A percentile compares a stretch with the other conserved stretches of the same genome.
phyloP scores from a whole-genome alignment of 2,797 vertebrate species.

The Cynodonichthys magdalenae region DNA sequence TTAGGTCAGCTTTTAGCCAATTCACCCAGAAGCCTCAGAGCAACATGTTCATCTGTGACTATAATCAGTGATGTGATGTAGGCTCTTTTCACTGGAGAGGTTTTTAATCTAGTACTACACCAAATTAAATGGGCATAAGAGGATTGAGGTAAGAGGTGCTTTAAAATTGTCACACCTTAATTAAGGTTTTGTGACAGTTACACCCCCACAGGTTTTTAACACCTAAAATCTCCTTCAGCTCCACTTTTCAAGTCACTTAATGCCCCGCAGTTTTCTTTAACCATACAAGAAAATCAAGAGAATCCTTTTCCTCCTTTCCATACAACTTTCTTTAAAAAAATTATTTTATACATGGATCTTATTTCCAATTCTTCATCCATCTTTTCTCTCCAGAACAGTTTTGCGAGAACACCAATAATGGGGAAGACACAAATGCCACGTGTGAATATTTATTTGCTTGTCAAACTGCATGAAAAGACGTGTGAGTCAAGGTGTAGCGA shows the following conservation, averaged over 20 bases:
- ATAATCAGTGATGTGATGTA: constrained; percentile 9
- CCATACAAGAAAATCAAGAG: neutral
- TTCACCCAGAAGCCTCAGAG: neutral
- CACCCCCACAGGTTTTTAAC: constrained; percentile 24
- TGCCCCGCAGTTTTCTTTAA: neutral
- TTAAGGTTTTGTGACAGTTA: constrained; percentile 12
- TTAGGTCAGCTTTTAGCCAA: neutral
- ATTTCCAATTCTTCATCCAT: neutral
- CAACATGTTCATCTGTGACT: neutral
- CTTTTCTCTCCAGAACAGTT: constrained; percentile 9
- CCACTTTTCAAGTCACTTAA: neutral
- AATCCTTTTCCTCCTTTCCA: neutral
- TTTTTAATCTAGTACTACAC: constrained; percentile 12
- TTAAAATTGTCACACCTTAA: constrained; percentile 19
- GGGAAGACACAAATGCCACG: constrained; percentile 8
- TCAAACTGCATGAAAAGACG: constrained; percentile 17
- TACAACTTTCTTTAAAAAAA: neutral
- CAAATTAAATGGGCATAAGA: constrained; percentile 23
- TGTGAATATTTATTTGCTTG: constrained; percentile 24
- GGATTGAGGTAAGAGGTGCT: constrained; percentile 9
- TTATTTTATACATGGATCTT: neutral
- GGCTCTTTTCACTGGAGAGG: constrained; percentile 10
- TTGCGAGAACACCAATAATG: neutral
- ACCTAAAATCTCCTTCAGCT: constrained; percentile 7
- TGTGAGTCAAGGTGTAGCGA: neutral